Base-by-base conservation (phyloP, 2,888 invertebrate genomes). In the Hypomecis punctinalis region DNA sequence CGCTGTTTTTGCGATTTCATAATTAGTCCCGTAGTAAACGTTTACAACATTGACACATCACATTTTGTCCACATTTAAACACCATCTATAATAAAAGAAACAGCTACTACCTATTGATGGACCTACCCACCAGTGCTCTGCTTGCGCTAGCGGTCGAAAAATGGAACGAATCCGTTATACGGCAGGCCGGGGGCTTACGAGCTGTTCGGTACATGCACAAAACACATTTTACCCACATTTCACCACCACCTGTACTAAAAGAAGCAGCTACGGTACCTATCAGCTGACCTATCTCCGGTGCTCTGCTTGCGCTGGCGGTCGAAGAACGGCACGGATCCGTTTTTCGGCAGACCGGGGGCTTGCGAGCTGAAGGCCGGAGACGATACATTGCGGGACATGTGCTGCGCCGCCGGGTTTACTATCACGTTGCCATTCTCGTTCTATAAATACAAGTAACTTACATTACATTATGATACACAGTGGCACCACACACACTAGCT, bases 301-400 rank as follows among this genome's bases (percentile, higher is more conserved):
- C 97, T 97, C 48, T 97, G 96, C 86, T 97, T 97, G 55, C 97
- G 94, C 67, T 97, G 96, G 51, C 98, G 93, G 87, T 97, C 97
- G 89, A 98, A 97, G 84, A 97, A 96, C 37, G 98, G 98, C 71
- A 98, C 98, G 4, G 97, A 97, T 48, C 97, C 97, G 82, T 98
- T 98, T 89, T 97, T 97, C 62, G 97, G 97, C 78, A 93, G 76
- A 7, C 96, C 96, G 73, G 95, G 95, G 51, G 94, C 95, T 66
- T 95, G 95, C 7, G 96, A 94, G 33, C 96, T 96, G 85, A 97
- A 97, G 10, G 97, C 97, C 0, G 97, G 97, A 70, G 97, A 97
- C 9, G 97, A 97, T 69, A 97, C 97, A 89, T 97, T 97, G 69
- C 97, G 94, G 0, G 96, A 96, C 84, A 97, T 94, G 76, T 94